phyloP scores from a whole-genome alignment of 2,888 invertebrate genomes.

The Scaeva pyrastri region DNA sequence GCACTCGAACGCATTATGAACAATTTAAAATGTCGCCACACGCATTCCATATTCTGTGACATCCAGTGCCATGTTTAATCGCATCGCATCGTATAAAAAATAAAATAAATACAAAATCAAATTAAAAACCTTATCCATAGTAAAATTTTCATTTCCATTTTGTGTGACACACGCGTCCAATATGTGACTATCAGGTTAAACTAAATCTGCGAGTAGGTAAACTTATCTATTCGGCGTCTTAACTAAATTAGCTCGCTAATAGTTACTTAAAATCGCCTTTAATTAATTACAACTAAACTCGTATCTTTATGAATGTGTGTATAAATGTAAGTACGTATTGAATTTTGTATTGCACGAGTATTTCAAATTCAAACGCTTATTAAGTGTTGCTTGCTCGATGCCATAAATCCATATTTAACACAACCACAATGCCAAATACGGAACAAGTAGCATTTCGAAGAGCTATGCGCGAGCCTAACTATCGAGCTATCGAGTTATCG shows the following conservation, averaged over 20 bases:
- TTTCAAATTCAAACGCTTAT: constrained; percentile 68
- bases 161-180: constrained; percentile 37
- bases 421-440: constrained; percentile 60
- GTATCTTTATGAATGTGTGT: no score
- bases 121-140: constrained; percentile 57
- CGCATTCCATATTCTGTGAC: constrained; percentile 71
- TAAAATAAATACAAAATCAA: neutral
- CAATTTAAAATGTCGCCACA: constrained; percentile 62
- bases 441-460: constrained; percentile 51
- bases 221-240: constrained; percentile 42
- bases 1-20: constrained; percentile 58
- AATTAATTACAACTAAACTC: constrained; percentile 60
- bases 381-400: constrained; percentile 68
- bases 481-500: neutral
- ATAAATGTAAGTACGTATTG: constrained; percentile 18
- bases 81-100: no score
- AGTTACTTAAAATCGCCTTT: constrained; percentile 70
- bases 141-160: constrained; percentile 59
- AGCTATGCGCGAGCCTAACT: no score
- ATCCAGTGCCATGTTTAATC: constrained; percentile 65
- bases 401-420: constrained; percentile 75
- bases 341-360: constrained; percentile 50
- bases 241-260: constrained; percentile 72
- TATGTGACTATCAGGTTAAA: neutral
- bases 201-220: neutral